A percentile compares a stretch with the other conserved stretches of the same genome.
Conservation (phyloP, 2,113 vertebrate species). For the Malurus elegans region DNA sequence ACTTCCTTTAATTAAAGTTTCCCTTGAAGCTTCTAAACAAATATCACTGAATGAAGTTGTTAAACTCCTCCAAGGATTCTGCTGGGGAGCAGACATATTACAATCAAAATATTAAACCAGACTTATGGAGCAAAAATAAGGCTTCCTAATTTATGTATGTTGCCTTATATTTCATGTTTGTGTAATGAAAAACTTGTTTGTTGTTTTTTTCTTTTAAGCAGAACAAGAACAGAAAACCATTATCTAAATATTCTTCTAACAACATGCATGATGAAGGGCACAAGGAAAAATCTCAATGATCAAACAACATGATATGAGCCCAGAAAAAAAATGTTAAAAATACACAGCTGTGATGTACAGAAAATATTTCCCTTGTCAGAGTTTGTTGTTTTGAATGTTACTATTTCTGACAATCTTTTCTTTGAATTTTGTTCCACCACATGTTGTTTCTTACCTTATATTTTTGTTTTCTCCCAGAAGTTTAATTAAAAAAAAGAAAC, state of each 20-base stretch:
- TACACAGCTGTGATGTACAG: background rate
- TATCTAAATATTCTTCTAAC: background rate
- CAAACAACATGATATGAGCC: fast-evolving
- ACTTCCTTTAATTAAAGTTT: background rate
- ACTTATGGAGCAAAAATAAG: background rate
- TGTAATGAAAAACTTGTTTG: background rate
- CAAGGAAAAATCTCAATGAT: background rate
- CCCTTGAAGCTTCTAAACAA: background rate
- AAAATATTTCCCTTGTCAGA: background rate
- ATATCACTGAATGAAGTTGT: background rate
- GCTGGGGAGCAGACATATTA: background rate
- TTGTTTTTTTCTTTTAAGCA: background rate
- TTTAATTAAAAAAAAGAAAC: background rate
- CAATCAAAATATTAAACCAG: background rate
- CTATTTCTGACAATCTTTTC: background rate
- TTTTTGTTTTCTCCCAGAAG: background rate
- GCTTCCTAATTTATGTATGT: background rate
- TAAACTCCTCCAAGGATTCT: background rate
- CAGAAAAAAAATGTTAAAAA: background rate
- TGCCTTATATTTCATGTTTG: background rate
- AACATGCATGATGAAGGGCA: background rate
- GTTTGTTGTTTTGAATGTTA: background rate
- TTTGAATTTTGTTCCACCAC: background rate
- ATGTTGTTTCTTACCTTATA: background rate
- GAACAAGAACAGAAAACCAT: background rate